A percentile compares a stretch with the other conserved stretches of the same genome.
Conservation (phyloP, 1,140 invertebrate species). For the Leptinotarsa texana region DNA sequence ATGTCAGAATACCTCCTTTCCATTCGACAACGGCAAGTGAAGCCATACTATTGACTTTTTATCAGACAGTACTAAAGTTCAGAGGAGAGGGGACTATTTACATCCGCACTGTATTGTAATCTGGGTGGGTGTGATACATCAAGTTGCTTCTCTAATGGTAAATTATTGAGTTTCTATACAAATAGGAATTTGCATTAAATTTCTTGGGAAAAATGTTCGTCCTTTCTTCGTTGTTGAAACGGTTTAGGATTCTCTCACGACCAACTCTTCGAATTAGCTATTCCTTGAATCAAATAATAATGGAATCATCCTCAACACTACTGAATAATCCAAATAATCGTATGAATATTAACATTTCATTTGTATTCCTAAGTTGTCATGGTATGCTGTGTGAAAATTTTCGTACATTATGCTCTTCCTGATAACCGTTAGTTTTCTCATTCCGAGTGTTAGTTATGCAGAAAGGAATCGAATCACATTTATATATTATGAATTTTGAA, state of each 20-base stretch:
- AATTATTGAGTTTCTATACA: neutral
- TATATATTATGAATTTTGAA: too few relatives aligned
- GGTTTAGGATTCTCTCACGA: slow-evolving; percentile 1
- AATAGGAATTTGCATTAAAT: too few relatives aligned
- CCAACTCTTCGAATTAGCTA: neutral
- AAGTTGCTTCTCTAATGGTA: neutral
- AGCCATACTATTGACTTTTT: too few relatives aligned
- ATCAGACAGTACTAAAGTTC: too few relatives aligned
- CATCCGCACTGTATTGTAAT: neutral
- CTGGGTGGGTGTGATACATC: neutral
- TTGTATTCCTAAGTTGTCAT: neutral
- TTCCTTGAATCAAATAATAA: slow-evolving; percentile 1
- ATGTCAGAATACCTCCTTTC: too few relatives aligned
- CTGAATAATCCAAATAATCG: slow-evolving; percentile 8
- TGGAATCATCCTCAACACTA: neutral
- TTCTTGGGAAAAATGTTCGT: neutral
- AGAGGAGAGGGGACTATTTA: neutral
- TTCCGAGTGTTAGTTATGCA: neutral
- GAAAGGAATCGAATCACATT: too few relatives aligned
- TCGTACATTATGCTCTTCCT: neutral
- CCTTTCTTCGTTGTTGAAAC: neutral
- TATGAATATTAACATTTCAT: neutral
- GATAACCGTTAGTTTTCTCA: neutral
- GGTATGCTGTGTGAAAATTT: neutral
- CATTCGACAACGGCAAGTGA: too few relatives aligned